phyloP scores from a whole-genome alignment of 2,888 invertebrate species.

The Neria commutata region DNA sequence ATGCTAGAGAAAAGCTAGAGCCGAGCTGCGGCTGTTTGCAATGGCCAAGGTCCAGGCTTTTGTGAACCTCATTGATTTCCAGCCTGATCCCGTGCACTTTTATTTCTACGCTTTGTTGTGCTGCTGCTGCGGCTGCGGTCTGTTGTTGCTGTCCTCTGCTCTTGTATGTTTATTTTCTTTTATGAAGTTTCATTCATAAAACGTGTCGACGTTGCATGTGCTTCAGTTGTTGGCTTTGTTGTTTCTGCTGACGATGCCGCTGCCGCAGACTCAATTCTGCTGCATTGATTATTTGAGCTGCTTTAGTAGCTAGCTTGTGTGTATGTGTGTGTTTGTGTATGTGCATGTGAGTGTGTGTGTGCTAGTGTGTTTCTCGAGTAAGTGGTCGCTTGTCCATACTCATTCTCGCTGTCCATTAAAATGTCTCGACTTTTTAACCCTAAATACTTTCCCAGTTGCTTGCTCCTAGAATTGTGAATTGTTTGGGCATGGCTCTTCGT shows the following conservation, averaged over 20 bases:
- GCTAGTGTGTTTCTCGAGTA: too few relatives aligned
- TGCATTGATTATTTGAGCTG: background rate
- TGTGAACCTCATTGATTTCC: background rate
- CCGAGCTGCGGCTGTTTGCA: too few relatives aligned
- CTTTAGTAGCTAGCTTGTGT: background rate
- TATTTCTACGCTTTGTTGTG: background rate
- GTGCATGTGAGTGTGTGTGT: background rate
- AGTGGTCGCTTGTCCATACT: too few relatives aligned
- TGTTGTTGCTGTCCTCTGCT: background rate
- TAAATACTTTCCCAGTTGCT: too few relatives aligned
- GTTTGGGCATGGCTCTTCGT: too few relatives aligned
- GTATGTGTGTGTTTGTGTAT: background rate
- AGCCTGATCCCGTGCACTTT: background rate
- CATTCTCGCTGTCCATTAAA: too few relatives aligned
- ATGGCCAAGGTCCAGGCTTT: too few relatives aligned
- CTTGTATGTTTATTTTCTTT: too few relatives aligned
- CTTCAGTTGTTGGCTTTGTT: background rate
- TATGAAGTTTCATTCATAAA: too few relatives aligned
- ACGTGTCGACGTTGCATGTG: background rate
- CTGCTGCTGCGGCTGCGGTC: background rate
- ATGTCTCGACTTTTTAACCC: too few relatives aligned
- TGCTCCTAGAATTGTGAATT: too few relatives aligned
- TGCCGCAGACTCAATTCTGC: background rate
- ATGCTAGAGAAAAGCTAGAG: too few relatives aligned
- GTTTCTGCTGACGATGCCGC: background rate